These are phyloP conservation scores for Glaucomys volans DNA, from an alignment of 2,113 vertebrate species.

Conservation along the genomic window DNA sequence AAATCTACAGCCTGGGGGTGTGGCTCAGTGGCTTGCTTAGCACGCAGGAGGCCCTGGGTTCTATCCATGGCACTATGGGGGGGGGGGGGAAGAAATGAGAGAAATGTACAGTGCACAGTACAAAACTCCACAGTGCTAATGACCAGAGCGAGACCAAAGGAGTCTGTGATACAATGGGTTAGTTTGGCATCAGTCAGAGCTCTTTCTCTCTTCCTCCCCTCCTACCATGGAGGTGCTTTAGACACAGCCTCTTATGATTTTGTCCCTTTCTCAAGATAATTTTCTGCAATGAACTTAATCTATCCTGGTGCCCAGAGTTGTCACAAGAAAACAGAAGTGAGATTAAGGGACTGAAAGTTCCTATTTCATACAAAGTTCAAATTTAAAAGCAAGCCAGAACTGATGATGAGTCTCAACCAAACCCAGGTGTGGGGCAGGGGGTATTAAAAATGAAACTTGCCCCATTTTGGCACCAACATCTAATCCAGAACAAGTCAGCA, in stretches of 20 bases:
- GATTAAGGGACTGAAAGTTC: not conserved
- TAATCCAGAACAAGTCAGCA: slow-evolving; percentile 17
- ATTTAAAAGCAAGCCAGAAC: slow-evolving; percentile 48
- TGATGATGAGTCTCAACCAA: not conserved
- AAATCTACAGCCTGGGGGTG: not conserved
- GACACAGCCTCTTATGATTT: not conserved
- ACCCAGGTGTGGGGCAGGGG: not conserved
- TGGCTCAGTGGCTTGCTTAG: not conserved
- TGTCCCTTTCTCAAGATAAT: not conserved
- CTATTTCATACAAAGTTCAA: slow-evolving; percentile 29
- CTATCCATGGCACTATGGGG: not conserved
- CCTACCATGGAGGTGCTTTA: not conserved
- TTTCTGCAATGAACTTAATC: not conserved
- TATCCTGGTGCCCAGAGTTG: not conserved
- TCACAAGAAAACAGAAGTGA: not conserved
- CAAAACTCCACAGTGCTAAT: not conserved
- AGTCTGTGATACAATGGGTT: not conserved
- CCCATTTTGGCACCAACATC: not conserved
- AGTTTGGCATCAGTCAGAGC: not conserved
- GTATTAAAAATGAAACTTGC: slow-evolving; percentile 8
- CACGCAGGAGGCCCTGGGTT: not conserved
- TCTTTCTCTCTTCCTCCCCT: not conserved
- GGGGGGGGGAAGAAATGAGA: not conserved
- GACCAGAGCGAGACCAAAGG: not conserved
- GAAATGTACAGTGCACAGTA: not conserved